Percentiles rank a stretch among this genome's conserved stretches.
Evolutionary conservation across 1,140 invertebrate genomes (phyloP).

Genomic region (Drosophila lacteicornis): DNA sequence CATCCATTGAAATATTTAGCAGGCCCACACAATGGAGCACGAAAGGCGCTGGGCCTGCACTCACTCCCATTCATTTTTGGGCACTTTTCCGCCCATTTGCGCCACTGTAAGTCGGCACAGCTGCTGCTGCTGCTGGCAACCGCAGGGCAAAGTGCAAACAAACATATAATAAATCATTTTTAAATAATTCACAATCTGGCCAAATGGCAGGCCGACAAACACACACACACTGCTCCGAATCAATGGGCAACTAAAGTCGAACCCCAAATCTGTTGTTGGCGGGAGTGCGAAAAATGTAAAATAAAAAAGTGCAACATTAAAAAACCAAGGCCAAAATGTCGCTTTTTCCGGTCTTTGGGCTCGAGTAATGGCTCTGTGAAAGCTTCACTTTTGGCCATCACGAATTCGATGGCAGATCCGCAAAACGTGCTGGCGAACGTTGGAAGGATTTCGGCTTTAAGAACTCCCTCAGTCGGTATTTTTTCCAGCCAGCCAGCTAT

Average conservation of each 20-base stretch:
- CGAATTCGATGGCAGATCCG: slow-evolving; percentile 69
- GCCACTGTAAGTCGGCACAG: slow-evolving; percentile 31
- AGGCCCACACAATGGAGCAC: slow-evolving; percentile 13
- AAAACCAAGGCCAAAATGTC: slow-evolving; percentile 14
- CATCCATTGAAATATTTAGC: slow-evolving; percentile 47
- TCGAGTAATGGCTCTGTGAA: slow-evolving; percentile 64
- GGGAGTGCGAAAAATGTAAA: slow-evolving; percentile 12
- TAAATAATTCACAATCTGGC: slow-evolving; percentile 78
- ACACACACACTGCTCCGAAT: slow-evolving; percentile 12
- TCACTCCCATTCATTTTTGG: not conserved
- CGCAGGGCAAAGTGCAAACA: slow-evolving; percentile 76
- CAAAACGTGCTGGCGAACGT: slow-evolving; percentile 56
- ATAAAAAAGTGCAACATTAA: slow-evolving; percentile 17
- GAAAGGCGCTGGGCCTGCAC: not conserved
- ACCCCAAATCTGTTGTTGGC: slow-evolving; percentile 3
- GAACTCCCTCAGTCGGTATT: slow-evolving; percentile 20
- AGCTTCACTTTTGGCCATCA: slow-evolving; percentile 74
- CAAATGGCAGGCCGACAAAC: slow-evolving; percentile 23
- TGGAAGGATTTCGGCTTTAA: slow-evolving; percentile 56
- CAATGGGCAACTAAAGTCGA: slow-evolving; percentile 41
- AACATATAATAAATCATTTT: slow-evolving; percentile 80
- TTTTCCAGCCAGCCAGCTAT: slow-evolving; percentile 4
- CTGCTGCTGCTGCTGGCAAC: slow-evolving; percentile 62
- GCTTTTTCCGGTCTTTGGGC: slow-evolving; percentile 47
- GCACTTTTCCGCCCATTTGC: slow-evolving; percentile 4